phyloP scores from a whole-genome alignment of 2,113 vertebrate species.

The Tiliqua scincoides region DNA sequence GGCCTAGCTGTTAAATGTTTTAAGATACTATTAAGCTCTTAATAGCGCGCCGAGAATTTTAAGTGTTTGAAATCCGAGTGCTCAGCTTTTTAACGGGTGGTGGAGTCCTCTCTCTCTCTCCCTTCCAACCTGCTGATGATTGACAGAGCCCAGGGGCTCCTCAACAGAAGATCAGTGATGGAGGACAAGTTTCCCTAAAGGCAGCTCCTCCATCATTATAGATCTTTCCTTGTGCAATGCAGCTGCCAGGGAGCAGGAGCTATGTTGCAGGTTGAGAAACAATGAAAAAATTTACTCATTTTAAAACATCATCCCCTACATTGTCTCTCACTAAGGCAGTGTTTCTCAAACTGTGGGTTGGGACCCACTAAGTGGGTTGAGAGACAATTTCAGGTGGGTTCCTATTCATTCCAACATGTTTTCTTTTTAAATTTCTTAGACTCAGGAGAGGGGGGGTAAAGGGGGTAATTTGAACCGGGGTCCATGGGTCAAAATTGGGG shows the following conservation, averaged over 20 bases:
- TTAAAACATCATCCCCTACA: too few species aligned
- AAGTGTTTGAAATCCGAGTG: background rate
- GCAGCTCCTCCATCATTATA: background rate
- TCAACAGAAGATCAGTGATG: background rate
- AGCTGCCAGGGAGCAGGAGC: background rate
- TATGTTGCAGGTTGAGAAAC: background rate
- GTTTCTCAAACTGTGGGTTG: too few species aligned
- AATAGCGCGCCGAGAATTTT: slow-evolving; percentile 25
- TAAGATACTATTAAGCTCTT: slow-evolving; percentile 33
- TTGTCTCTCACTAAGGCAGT: too few species aligned
- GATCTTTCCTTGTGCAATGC: background rate
- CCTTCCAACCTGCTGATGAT: background rate
- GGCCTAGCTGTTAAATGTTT: slow-evolving; percentile 23
- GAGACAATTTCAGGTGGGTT: too few species aligned
- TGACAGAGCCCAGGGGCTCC: background rate
- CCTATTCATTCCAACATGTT: too few species aligned
- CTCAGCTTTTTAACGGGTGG: background rate
- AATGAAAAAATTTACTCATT: too few species aligned
- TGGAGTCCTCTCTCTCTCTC: background rate
- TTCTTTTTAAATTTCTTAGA: too few species aligned
- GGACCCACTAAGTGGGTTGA: too few species aligned
- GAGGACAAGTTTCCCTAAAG: background rate
- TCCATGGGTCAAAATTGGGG: too few species aligned
- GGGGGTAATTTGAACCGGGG: too few species aligned
- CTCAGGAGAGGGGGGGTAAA: too few species aligned